A percentile compares a stretch with the other conserved stretches of the same genome.
Evolutionary conservation across 2,797 vertebrate genomes (phyloP).

Genomic region (Neomorphus geoffroyi): DNA sequence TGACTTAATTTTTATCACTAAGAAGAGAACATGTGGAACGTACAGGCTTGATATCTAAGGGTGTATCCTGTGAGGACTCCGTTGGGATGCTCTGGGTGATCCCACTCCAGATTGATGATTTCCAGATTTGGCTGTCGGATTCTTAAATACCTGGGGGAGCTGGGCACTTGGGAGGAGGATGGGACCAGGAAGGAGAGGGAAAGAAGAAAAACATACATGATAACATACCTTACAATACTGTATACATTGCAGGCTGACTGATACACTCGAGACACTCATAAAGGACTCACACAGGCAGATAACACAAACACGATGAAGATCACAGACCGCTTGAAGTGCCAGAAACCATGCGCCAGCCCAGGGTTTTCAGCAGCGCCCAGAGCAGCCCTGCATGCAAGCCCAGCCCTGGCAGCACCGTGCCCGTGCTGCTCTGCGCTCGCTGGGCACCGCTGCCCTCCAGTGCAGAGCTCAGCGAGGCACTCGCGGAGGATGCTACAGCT

Average conservation of each 20-base stretch:
- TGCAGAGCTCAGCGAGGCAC: rapidly evolving
- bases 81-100: slow-evolving; percentile 91
- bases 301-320: not conserved
- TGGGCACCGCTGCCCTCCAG: not conserved
- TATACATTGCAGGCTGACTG: not conserved
- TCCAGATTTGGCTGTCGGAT: slow-evolving; percentile 86
- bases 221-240: not conserved
- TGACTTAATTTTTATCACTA: not conserved
- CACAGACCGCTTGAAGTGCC: not conserved
- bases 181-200: slow-evolving; percentile 21
- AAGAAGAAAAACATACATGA: slow-evolving; percentile 10
- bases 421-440: not conserved
- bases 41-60: slow-evolving; percentile 89
- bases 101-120: slow-evolving; percentile 88
- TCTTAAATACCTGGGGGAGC: slow-evolving; percentile 86
- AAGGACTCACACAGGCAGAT: not conserved
- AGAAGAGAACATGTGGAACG: slow-evolving; percentile 3
- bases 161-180: slow-evolving; percentile 85
- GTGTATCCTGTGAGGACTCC: slow-evolving; percentile 90
- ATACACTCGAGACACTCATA: rapidly evolving
- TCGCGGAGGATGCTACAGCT: not conserved
- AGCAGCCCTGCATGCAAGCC: not conserved
- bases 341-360: not conserved
- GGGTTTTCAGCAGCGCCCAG: not conserved
- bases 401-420: not conserved